Base-by-base conservation (phyloP, 2,888 invertebrate genomes). In the Dryococelus australis region DNA sequence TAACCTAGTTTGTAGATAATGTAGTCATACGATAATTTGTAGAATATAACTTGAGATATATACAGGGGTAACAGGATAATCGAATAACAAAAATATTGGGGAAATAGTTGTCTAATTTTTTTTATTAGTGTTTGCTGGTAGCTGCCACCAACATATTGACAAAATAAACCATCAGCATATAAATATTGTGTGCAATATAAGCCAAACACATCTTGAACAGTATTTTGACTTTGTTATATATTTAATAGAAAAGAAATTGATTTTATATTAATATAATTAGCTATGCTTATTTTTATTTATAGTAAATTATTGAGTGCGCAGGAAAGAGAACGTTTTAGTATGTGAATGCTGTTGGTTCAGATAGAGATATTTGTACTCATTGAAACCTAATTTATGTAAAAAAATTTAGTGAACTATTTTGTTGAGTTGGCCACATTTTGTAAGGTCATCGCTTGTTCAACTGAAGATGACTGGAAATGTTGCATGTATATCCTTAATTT, bases 151-250 rank as follows among this genome's bases (percentile, higher is more conserved):
- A 65, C 65, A n/a, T 65, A 65, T 65, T 65, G 65, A 47, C 24
- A 6, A 65, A 65, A 65, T 65, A 16, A 83, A 43, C 83, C 43
- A 83, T 83, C 83, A 16, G 43, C 83, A 28, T 83, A 43, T 83
- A 83, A 43, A 20, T 65, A 83, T 83, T 83, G 83, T 83, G 83
- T 83, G 83, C 83, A 83, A 83, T 83, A 28, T 83, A 43, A 83
- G 43, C 28, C 65, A 65, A 65, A 65, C 65, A 65, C 65, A 65
- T 65, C 65, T 65, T 65, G 65, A 65, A 65, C 65, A 65, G 65
- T 65, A 65, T 20, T 65, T 65, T 65, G 65, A 65, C 65, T 65
- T 65, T 65, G 65, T 65, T 65, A 65, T 65, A 65, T 65, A 65
- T 65, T 65, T 65, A 65, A 65, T 65, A 65, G 65, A 24, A 65